Conservation (phyloP, 92 coral and sea anemone species). For the Pocillopora grandis region DNA sequence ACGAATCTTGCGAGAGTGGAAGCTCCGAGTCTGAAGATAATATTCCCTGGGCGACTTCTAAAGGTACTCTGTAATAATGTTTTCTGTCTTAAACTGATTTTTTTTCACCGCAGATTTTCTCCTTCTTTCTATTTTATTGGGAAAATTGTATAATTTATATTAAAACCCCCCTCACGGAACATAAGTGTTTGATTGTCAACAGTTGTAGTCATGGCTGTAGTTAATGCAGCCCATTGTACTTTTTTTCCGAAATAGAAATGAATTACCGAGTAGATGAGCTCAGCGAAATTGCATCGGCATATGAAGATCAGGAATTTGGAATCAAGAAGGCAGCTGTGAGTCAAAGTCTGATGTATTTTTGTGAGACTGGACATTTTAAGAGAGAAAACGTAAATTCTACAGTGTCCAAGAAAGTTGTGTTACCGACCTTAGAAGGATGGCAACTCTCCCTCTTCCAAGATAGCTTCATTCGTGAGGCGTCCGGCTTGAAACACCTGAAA, state of each 20-base stretch:
- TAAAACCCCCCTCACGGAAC: no score
- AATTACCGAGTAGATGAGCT: not conserved
- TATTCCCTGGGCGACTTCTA: not conserved
- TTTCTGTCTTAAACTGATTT: not conserved
- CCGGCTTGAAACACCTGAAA: not conserved
- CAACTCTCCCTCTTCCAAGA: not conserved
- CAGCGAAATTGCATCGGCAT: not conserved
- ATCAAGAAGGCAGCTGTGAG: not conserved
- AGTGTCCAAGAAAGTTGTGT: not conserved
- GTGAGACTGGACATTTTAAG: not conserved
- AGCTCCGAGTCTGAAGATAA: conserved; percentile 14
- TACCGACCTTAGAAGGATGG: not conserved
- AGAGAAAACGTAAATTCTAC: not conserved
- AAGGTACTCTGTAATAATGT: not conserved
- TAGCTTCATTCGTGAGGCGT: not conserved
- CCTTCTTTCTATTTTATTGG: not conserved
- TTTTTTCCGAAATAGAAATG: not conserved
- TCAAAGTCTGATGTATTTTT: not conserved
- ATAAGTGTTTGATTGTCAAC: no score
- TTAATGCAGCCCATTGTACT: not conserved
- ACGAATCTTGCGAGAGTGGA: not conserved
- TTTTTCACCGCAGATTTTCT: not conserved
- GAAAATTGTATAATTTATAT: no score
- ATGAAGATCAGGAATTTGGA: not conserved
- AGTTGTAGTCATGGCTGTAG: no score